Percentiles rank a stretch among this genome's conserved stretches.
These are phyloP conservation scores for Sinocyclocheilus rhinocerous DNA, from an alignment of 2,113 vertebrate species.

Conservation along the genomic window DNA sequence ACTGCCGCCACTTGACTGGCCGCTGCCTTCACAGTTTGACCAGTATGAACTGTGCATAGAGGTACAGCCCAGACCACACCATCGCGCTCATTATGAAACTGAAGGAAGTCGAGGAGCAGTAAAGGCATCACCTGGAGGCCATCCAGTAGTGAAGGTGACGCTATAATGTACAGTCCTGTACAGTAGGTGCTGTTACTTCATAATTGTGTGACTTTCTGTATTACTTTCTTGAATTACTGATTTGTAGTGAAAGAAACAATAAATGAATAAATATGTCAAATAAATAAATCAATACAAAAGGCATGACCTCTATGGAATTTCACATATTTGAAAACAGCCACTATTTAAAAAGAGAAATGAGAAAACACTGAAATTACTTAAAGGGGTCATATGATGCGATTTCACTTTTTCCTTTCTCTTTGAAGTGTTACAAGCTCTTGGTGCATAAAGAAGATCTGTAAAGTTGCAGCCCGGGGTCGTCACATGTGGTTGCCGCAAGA, in stretches of 20 bases:
- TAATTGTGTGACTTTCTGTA: not conserved
- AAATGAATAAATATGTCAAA: no score
- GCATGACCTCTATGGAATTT: no score
- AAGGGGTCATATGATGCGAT: no score
- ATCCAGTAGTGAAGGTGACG: slow-evolving; percentile 87
- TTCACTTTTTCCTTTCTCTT: no score
- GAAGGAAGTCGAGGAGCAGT: slow-evolving; percentile 91
- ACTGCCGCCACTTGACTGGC: slow-evolving; percentile 89
- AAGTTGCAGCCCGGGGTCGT: no score
- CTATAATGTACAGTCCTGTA: not conserved
- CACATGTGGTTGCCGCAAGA: no score
- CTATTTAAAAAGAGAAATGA: no score
- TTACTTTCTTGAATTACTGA: not conserved
- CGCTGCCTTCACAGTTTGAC: slow-evolving; percentile 87
- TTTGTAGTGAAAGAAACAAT: not conserved
- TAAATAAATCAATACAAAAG: no score
- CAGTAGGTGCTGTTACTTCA: not conserved
- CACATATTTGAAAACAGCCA: no score
- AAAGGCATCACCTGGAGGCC: slow-evolving; percentile 85
- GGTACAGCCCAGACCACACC: slow-evolving; percentile 88
- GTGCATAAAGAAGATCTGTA: no score
- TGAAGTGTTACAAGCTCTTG: no score
- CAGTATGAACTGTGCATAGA: slow-evolving; percentile 87
- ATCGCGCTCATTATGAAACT: slow-evolving; percentile 91
- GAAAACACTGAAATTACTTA: no score